Conservation (phyloP, 2,113 vertebrate species). For the Callipepla californica region DNA sequence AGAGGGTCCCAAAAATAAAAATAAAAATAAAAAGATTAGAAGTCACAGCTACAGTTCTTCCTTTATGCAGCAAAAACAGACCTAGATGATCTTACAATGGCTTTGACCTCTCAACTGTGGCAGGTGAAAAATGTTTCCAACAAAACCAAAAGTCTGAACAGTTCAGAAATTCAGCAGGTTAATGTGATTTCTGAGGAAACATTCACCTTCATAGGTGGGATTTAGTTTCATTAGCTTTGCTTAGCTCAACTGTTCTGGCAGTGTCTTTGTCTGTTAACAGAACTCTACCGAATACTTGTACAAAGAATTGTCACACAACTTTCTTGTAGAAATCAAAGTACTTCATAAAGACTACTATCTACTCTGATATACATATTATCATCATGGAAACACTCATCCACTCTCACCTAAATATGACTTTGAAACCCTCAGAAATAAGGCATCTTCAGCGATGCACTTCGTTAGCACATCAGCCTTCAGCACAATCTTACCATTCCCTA, state of each 20-base stretch:
- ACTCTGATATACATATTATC: neutral
- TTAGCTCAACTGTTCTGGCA: neutral
- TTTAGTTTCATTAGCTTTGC: constrained; percentile 20
- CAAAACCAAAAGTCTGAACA: constrained; percentile 4
- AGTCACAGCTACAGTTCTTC: neutral
- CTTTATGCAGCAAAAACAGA: neutral
- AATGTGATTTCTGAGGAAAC: constrained; percentile 38
- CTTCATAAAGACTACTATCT: neutral
- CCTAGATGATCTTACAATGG: constrained; percentile 5
- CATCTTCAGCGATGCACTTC: neutral
- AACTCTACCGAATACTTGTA: neutral
- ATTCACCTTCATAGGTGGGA: constrained; percentile 19
- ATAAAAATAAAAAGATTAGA: neutral
- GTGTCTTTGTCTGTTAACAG: constrained; percentile 1
- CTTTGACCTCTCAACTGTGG: constrained; percentile 1
- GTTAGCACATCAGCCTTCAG: neutral
- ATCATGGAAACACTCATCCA: neutral
- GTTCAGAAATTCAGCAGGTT: neutral
- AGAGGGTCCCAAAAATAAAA: neutral
- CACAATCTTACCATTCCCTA: neutral
- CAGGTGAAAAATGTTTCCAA: neutral
- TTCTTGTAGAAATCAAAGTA: neutral
- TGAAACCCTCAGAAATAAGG: neutral
- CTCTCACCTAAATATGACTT: neutral
- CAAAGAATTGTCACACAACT: neutral